These are phyloP conservation scores for Rhodeus uyekii DNA, from an alignment of 2,797 vertebrate genomes.

Conservation along the genomic window DNA sequence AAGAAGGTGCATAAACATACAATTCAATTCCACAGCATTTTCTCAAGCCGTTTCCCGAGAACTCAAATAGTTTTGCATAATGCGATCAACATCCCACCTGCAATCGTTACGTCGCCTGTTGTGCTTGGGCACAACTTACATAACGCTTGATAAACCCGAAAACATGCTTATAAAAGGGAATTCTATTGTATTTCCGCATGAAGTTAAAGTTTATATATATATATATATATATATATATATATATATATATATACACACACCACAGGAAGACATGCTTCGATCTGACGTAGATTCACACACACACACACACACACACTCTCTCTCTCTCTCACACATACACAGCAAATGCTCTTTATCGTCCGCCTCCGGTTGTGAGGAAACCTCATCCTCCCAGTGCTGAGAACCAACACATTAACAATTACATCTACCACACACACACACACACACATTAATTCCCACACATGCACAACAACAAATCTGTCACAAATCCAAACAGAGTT, in stretches of 20 bases:
- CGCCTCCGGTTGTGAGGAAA: not conserved
- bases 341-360: not conserved
- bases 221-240: not conserved
- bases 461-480: not conserved
- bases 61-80: not conserved
- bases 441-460: constrained; percentile 7
- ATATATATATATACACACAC: not conserved
- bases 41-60: not conserved
- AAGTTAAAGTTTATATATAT: not conserved
- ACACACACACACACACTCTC: not conserved
- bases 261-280: not conserved
- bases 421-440: constrained; percentile 1
- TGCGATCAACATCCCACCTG: not conserved
- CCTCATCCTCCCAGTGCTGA: not conserved
- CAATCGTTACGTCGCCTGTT: not conserved
- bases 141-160: not conserved
- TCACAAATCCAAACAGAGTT: not conserved
- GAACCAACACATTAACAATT: not conserved
- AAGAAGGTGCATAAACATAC: not conserved
- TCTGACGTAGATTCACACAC: not conserved
- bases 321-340: constrained; percentile 1
- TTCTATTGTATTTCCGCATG: not conserved
- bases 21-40: not conserved
- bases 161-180: not conserved
- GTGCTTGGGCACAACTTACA: not conserved